Evolutionary conservation across 2,113 vertebrate genomes (phyloP), one percentile per base, ranked within the genome.

Genomic region (Brienomyrus longianalis): DNA sequence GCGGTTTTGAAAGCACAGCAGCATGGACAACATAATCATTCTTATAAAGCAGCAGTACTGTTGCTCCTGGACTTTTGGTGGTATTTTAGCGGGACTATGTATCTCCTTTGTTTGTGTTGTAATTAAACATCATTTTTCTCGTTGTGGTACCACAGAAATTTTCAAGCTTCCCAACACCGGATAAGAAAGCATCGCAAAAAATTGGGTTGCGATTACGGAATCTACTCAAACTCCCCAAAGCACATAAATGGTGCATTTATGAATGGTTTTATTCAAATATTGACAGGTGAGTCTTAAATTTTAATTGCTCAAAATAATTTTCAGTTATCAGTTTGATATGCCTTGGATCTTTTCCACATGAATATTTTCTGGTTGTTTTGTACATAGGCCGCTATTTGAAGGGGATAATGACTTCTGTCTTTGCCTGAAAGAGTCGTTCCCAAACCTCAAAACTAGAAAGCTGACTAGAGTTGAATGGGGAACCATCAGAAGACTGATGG

Each of bases 211-310:
- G 98, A 90, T 96, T 99, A 93, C 97, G 98, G 91, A 99, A 99
- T 92, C 96, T 99, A 27, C 96, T 99, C 15, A 99, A 99, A 91
- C 97, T 99, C 83, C 98, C 98, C 90, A 99, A 99, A 96, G 98
- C 98, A 52, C 98, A 99, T 94, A 99, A 99, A 94, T 99, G 98
- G 98, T 99, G 98, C 94, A 99, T 99, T 95, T 99, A 99, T 1
- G 98, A 99, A 92, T 99, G 98, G 98, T 99, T 99, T 95, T 99
- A 99, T 93, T 99, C 98, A 88, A 99, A 99, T 92, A 99, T 99
- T 92, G 98, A 99, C 96, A 98, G 97, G 98, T 99, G 97, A 89
- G 95, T 96, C 62, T 92, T 80, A 27, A 10, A 47, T 48, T 84
- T 83, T 83, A 83, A 83, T 35, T 39, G 77, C 15, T 83, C 31